Evolutionary conservation across 2,797 vertebrate species (phyloP).

Genomic region (Poeciliopsis presidionis): DNA sequence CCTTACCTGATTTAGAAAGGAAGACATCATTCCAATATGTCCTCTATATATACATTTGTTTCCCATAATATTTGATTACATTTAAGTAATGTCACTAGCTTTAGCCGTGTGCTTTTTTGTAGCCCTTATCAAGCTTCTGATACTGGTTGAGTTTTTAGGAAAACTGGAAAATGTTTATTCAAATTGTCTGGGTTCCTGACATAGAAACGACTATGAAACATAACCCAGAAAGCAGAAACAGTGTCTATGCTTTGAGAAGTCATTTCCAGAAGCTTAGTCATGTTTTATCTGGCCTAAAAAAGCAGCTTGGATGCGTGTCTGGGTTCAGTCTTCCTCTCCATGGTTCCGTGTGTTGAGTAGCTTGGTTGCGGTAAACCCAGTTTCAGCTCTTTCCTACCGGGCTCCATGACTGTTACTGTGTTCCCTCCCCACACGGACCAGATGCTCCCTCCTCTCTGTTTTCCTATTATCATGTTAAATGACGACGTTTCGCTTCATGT

Average conservation of each 20-base stretch:
- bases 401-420: not conserved
- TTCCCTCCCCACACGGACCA: not conserved
- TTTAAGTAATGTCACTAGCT: not conserved
- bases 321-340: not conserved
- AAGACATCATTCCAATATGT: not conserved
- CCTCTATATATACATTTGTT: not conserved
- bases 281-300: not conserved
- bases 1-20: not conserved
- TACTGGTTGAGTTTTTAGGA: not conserved
- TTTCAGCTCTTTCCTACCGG: not conserved
- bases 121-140: not conserved
- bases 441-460: not conserved
- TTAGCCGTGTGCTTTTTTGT: not conserved
- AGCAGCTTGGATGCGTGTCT: not conserved
- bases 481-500: not conserved
- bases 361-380: not conserved
- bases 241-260: not conserved
- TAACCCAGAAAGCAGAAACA: not conserved
- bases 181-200: not conserved
- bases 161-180: not conserved
- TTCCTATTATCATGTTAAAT: not conserved
- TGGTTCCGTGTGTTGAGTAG: no score
- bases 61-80: not conserved
- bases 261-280: not conserved
- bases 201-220: not conserved